These are phyloP conservation scores for Teinopalpus imperialis DNA, from an alignment of 2,888 invertebrate genomes.

Conservation along the genomic window DNA sequence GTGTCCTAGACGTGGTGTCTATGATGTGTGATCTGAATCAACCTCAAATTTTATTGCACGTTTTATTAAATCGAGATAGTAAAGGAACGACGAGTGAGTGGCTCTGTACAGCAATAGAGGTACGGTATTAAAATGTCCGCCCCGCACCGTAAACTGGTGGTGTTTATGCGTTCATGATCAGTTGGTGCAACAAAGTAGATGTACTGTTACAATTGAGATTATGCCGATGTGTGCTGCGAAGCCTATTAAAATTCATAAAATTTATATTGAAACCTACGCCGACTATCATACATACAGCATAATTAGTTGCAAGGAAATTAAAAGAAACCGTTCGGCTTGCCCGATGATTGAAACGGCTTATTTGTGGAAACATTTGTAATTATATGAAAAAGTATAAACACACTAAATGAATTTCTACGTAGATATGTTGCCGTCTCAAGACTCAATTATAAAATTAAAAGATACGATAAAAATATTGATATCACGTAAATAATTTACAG, in stretches of 20 bases:
- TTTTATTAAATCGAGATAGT: no score
- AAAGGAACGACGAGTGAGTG: no score
- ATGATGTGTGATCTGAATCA: no score
- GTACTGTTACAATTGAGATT: constrained; percentile 17
- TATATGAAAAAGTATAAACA: not conserved
- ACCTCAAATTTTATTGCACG: no score
- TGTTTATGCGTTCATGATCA: constrained; percentile 3
- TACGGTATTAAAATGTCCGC: not conserved
- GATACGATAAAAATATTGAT: no score
- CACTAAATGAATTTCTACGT: not conserved
- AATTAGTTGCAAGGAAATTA: constrained; percentile 18
- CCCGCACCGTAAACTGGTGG: constrained; percentile 7
- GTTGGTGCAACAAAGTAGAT: constrained; percentile 11
- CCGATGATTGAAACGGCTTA: constrained; percentile 16
- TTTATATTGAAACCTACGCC: constrained; percentile 20
- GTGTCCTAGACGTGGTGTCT: no score
- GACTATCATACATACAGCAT: constrained; percentile 18
- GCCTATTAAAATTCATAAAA: constrained; percentile 25
- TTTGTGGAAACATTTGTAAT: constrained; percentile 12
- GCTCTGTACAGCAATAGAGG: constrained; percentile 1
- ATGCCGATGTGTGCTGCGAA: constrained; percentile 10
- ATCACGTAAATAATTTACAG: no score
- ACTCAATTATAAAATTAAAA: no score
- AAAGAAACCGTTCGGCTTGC: constrained; percentile 16
- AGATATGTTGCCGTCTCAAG: not conserved